Evolutionary conservation across 2,888 invertebrate species (phyloP), one percentile per base, ranked within the genome.

Genomic region (Dryadula phaetusa): DNA sequence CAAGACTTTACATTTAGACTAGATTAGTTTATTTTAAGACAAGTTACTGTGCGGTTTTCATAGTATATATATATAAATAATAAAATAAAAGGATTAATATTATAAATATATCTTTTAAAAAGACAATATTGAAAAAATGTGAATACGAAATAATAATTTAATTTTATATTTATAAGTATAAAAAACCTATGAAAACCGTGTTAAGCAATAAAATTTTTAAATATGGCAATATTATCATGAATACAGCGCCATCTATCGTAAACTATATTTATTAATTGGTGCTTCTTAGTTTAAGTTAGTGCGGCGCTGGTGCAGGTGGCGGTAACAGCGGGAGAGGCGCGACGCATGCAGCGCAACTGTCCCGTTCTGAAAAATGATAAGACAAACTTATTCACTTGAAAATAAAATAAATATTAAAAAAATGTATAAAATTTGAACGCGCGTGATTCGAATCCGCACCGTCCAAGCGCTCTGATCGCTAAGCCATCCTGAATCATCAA

Each of bases 331-430:
- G 87, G 46, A 92, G 74, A 3, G 92, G 92, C 0, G 86, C 89
- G 18, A 92, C 86, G 70, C 92, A 92, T 0, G 89, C 92, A 2
- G 86, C 89, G 67, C 92, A 92, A 52, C 82, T 81, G 53, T 92
- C 92, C 74, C 90, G 79, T 60, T 92, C 92, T 92, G 86, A 54
- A 87, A 69, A 37, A 37, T 37, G 44, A 22, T 8, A 32, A 18
- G 20, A 5, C 22, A 54, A 8, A 46, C 0, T 1, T 1, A 40
- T 7, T n/a, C 10, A n/a, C 37, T n/a, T n/a, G n/a, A n/a, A n/a
- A n/a, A n/a, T n/a, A n/a, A n/a, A n/a, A n/a, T n/a, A n/a, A n/a
- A n/a, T n/a, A n/a, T n/a, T n/a, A n/a, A n/a, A n/a, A n/a, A n/a
- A n/a, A n/a, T n/a, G n/a, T n/a, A n/a, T n/a, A n/a, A n/a, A n/a